Base-by-base conservation (phyloP, 2,797 vertebrate genomes). In the Eulemur coronatus region DNA sequence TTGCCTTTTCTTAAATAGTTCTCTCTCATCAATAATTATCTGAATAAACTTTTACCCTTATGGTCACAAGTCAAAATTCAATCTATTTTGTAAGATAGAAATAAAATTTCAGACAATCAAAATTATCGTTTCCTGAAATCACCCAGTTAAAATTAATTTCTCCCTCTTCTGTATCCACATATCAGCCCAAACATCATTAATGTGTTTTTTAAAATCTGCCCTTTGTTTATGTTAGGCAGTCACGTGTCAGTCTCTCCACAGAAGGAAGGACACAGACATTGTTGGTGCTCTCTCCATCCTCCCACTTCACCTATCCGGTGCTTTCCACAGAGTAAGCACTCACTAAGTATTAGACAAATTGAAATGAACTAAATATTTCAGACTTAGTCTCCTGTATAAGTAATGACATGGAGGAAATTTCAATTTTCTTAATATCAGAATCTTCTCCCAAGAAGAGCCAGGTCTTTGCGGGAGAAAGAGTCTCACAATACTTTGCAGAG, bases 11-110 rank as follows among this genome's bases (percentile, higher is more conserved):
- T 81, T 48, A 72, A 79, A 50, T 33, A 46, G 20, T n/a, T 86
- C 41, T 61, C 38, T 67, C 13, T 33, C 28, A n/a, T 85, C 30
- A 73, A 30, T 50, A 92, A 48, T 84, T 72, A 7, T 24, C 43
- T 57, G 57, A 33, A 79, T 69, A 69, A 26, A 57, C 70, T 65
- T 93, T 67, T 41, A 63, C 35, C 12, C 18, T 14, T 65, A 81
- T 48, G 67, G 55, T 96, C 35, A 91, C 30, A 84, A 87, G 81
- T 78, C 18, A 89, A 95, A 97, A 61, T 79, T 90, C 57, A 85
- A 73, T 43, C 26, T 2, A 63, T 30, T 6, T 5, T 91, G 33
- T 59, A 82, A 7, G 5, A 87, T 28, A 61, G 48, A 73, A 5
- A 81, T 48, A 78, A 67, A 81, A 63, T 92, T 94, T 94, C 6